phyloP scores from a whole-genome alignment of 2,113 vertebrate species.

The Tylochromis polylepis region DNA sequence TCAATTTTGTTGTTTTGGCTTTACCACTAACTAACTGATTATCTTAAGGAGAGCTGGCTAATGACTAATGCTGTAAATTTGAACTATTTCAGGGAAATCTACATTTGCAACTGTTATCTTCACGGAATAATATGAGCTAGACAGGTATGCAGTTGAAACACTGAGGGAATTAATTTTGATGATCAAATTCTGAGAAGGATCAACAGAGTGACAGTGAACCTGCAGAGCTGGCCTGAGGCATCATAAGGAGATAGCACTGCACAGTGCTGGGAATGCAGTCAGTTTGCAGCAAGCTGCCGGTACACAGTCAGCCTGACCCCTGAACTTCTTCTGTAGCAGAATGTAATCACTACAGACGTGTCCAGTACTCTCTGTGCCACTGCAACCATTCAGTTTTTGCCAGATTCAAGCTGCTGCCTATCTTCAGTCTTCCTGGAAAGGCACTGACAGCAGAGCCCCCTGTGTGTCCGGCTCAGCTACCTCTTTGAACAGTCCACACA shows the following conservation, averaged over 20 bases:
- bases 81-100: neutral
- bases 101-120: neutral
- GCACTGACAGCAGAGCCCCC: neutral
- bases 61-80: neutral
- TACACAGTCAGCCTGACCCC: constrained; percentile 31
- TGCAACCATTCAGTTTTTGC: neutral
- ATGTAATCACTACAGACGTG: constrained; percentile 52
- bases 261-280: neutral
- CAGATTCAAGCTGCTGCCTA: constrained; percentile 32
- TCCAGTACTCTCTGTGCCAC: constrained; percentile 40
- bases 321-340: constrained; percentile 32
- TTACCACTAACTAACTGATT: neutral
- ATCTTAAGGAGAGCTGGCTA: neutral
- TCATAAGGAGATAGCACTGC: neutral
- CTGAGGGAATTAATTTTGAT: neutral
- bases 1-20: neutral
- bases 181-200: neutral
- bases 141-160: neutral
- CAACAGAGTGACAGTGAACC: neutral
- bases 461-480: constrained; percentile 9
- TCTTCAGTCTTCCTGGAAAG: constrained; percentile 20
- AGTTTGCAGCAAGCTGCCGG: neutral
- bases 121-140: neutral
- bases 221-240: neutral
- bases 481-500: neutral